phyloP scores from a whole-genome alignment of 2,113 vertebrate genomes.

The Dasyprocta punctata region DNA sequence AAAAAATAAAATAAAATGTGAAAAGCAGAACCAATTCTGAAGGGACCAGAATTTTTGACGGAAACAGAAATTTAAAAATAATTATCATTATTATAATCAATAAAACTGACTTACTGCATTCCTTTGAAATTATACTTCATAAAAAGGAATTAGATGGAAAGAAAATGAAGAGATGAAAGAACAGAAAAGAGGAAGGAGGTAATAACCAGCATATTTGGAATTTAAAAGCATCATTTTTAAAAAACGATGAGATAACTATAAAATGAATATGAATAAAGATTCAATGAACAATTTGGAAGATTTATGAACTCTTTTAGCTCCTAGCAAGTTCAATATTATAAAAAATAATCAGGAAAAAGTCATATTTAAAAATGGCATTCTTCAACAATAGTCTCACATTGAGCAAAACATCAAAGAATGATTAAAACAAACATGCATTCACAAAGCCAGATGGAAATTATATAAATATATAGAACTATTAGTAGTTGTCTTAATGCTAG shows the following conservation, averaged over 20 bases:
- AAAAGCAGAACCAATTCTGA: not conserved
- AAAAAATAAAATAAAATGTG: not conserved
- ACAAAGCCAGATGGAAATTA: slow-evolving; percentile 21
- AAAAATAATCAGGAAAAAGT: not conserved
- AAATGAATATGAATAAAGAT: not conserved
- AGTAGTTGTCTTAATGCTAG: not conserved
- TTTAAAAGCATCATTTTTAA: not conserved
- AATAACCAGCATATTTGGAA: not conserved
- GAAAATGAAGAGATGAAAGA: not conserved
- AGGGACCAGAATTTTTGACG: slow-evolving; percentile 40
- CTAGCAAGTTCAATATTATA: not conserved
- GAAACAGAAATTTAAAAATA: not conserved
- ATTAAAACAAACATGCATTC: slow-evolving; percentile 47
- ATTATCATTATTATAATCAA: slow-evolving; percentile 17
- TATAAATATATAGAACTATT: slow-evolving; percentile 39
- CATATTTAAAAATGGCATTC: not conserved
- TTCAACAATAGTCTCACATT: not conserved
- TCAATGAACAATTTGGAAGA: not conserved
- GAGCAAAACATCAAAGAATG: slow-evolving; percentile 34
- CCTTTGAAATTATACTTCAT: not conserved
- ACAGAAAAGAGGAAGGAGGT: not conserved
- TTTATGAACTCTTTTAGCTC: not conserved
- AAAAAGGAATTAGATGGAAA: not conserved
- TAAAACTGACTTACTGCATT: not conserved
- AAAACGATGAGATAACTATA: not conserved